These are phyloP conservation scores for Lates calcarifer DNA, from an alignment of 2,113 vertebrate species.

Conservation along the genomic window DNA sequence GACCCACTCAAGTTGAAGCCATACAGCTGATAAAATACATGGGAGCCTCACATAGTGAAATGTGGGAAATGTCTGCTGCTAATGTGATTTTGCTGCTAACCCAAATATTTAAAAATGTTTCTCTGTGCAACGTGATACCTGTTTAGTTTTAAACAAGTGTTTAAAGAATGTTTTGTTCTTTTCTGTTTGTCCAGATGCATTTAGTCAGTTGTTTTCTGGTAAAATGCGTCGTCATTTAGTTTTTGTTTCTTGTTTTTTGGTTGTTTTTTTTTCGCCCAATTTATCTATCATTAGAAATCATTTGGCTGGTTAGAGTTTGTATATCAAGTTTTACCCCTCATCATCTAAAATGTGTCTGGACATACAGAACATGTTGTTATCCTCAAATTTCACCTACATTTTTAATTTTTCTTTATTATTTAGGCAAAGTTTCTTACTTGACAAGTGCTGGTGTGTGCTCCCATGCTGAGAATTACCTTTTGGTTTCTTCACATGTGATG, in stretches of 20 bases:
- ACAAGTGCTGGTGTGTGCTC: conserved; percentile 26
- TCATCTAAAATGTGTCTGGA: conserved; percentile 57
- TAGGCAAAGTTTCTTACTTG: conserved; percentile 13
- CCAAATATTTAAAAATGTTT: conserved; percentile 35
- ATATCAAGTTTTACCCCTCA: background rate
- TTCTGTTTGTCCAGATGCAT: conserved; percentile 78
- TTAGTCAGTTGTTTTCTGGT: conserved; percentile 18
- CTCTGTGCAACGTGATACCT: conserved; percentile 28
- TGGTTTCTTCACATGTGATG: conserved; percentile 6
- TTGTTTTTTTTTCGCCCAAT: background rate
- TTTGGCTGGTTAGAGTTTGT: background rate
- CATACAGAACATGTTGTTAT: conserved; percentile 53
- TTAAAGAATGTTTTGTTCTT: conserved; percentile 26
- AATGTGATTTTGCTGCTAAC: conserved; percentile 55
- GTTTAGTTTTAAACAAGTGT: conserved; percentile 26
- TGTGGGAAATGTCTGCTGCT: conserved; percentile 39
- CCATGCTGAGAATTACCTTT: conserved; percentile 15
- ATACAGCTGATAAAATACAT: conserved; percentile 56
- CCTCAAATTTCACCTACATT: background rate
- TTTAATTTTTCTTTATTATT: background rate
- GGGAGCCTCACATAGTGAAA: conserved; percentile 55
- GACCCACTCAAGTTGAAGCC: conserved; percentile 62
- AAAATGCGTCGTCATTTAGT: background rate
- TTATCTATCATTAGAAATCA: background rate
- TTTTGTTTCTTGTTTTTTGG: background rate